Evolutionary conservation across 2,797 vertebrate genomes (phyloP), one percentile per base, ranked within the genome.

Genomic region (Oreortyx pictus): DNA sequence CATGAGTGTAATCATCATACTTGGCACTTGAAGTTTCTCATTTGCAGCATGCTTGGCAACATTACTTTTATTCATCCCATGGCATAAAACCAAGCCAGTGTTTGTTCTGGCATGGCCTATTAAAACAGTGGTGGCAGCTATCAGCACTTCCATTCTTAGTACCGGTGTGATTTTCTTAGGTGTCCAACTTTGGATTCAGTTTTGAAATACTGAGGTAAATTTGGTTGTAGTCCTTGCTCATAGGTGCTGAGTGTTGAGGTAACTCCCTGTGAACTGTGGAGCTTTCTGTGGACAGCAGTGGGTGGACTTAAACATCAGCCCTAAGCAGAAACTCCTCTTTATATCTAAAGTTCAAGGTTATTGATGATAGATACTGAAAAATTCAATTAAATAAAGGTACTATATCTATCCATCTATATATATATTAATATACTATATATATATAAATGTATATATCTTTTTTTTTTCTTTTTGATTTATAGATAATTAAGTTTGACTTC

Each of bases 51-150:
- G 37, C 71, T 88, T 94, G 74, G 61, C 71, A 88, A 41, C 22
- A 20, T 77, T 72, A n/a, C 67, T 86, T 88, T 84, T 92, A 59
- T 89, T 92, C 66, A 67, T 82, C 57, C 60, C 3, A 1, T 61
- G 52, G 74, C 64, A 56, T 79, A 43, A 82, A 76, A 88, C 52
- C 81, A 77, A 95, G 29, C 29, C 35, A 62, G 7, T 85, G 33
- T 94, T 92, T 93, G 35, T 92, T 93, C 89, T 92, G 87, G 78
- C 59, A 20, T 22, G 35, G 25, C 27, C 49, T 29, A 13, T 74
- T 94, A 39, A 89, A 93, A 64, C 33, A 80, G n/a, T 17, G 43
- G 37, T 77, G 47, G 35, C 41, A 73, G 47, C 44, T 88, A 54
- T 89, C 47, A 56, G 0, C 1, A 2, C 60, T 86, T 73, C 39